phyloP scores from a whole-genome alignment of 2,113 vertebrate species.

The Engraulis encrasicolus region DNA sequence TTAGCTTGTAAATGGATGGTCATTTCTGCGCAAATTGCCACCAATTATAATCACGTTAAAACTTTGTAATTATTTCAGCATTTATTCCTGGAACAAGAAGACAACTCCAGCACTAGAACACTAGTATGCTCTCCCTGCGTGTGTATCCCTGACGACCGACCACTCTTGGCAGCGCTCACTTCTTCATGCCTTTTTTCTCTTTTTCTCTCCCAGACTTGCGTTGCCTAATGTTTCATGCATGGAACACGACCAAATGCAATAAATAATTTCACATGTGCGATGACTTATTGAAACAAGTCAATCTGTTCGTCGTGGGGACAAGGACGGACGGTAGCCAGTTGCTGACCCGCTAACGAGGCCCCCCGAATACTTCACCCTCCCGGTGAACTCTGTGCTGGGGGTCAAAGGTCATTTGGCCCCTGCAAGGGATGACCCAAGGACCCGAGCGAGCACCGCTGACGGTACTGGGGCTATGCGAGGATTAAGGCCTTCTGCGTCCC shows the following conservation, averaged over 20 bases:
- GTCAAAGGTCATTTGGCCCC: background rate
- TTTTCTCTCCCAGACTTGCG: background rate
- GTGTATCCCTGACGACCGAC: background rate
- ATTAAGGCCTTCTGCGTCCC: background rate
- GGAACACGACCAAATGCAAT: background rate
- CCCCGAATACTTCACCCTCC: background rate
- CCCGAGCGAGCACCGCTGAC: no score
- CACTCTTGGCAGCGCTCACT: background rate
- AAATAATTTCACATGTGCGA: background rate
- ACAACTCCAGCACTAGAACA: background rate
- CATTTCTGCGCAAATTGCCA: constrained; percentile 5
- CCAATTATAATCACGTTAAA: constrained; percentile 14
- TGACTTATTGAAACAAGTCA: background rate
- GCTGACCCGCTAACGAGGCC: background rate
- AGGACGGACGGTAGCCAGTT: background rate
- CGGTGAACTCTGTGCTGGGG: background rate
- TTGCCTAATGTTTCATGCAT: background rate
- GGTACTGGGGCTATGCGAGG: background rate
- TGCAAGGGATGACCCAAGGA: background rate
- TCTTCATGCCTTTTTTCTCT: no score
- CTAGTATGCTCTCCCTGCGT: background rate
- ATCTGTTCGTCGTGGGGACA: no score
- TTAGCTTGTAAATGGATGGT: constrained; percentile 1
- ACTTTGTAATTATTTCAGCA: constrained; percentile 1
- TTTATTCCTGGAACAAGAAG: background rate